Evolutionary conservation across 1,140 invertebrate genomes (phyloP), one percentile per base, ranked within the genome.

Genomic region (Babylonia areolata): DNA sequence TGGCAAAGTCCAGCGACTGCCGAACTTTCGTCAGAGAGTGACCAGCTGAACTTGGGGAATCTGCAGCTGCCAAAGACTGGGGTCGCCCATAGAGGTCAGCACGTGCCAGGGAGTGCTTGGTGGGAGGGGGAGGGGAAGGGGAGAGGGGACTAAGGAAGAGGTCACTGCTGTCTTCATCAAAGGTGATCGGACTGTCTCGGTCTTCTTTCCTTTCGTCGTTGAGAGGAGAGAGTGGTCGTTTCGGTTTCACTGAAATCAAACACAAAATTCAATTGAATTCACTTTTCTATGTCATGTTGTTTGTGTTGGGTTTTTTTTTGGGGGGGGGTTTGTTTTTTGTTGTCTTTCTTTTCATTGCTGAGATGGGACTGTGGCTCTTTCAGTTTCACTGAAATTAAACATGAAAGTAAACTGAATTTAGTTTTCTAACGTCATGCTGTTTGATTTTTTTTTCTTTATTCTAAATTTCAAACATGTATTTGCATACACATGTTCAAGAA

Each of bases 71-170:
- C 28, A 46, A n/a, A 42, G 85, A 79, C 33, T 80, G 79, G 33
- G 39, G 40, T 3, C 42, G 73, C 6, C n/a, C 42, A 23, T 80
- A 46, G 15, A 31, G 39, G 33, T 54, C 51, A 31, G 35, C 80
- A n/a, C 79, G 69, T 35, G 80, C 40, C 31, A 64, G 64, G 33
- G 81, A 12, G 46, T 33, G 78, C 71, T 81, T 75, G 79, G 54
- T 37, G 39, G 64, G 71, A 11, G 88, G 85, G n/a, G 87, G 88
- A 71, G 89, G 88, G 51, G 87, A 85, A 0, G 87, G 87, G 20
- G 87, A 81, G 12, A 85, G 85, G 33, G 90, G 89, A 51, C 88
- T 90, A 3, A 89, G 58, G 64, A 91, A 91, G 15, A 91, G 46
- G 39, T 91, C 90, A 71, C 89, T 81, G 78, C 87, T 87, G 31